Conservation (phyloP, 2,797 vertebrate species). For the Florisuga fusca region DNA sequence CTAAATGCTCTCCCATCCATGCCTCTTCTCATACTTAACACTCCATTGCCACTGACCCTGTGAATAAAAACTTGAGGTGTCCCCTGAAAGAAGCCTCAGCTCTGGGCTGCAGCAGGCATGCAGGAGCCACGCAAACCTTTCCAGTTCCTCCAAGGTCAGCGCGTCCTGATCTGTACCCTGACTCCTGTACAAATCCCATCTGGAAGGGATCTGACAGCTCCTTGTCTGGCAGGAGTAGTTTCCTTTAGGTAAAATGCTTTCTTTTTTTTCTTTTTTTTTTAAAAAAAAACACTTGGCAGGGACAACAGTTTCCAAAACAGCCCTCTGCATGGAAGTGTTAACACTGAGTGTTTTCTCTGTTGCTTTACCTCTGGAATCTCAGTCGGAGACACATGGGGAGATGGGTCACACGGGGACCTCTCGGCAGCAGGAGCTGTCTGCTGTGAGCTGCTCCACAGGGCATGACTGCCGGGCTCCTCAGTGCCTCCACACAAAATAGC, state of each 20-base stretch:
- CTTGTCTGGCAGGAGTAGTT: conserved; percentile 20
- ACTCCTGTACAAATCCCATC: conserved; percentile 38
- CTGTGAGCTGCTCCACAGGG: neutral
- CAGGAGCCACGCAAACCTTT: conserved; percentile 44
- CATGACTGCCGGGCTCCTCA: rapidly evolving
- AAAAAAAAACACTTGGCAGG: neutral
- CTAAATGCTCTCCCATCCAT: neutral
- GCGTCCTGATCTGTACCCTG: neutral
- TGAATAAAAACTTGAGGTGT: neutral
- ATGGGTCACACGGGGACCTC: neutral
- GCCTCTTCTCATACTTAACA: neutral
- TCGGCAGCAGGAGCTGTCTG: rapidly evolving
- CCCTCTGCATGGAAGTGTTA: neutral
- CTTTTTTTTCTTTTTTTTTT: neutral
- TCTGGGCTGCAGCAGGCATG: neutral
- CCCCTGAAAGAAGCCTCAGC: neutral
- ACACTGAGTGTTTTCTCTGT: neutral
- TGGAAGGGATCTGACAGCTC: conserved; percentile 31
- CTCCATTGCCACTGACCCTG: neutral
- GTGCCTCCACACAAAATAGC: neutral
- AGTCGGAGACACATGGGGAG: neutral
- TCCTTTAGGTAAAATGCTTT: conserved; percentile 63
- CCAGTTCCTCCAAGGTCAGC: conserved; percentile 27
- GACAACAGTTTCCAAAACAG: conserved; percentile 22
- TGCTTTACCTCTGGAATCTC: neutral